A percentile compares a stretch with the other conserved stretches of the same genome.
phyloP scores from a whole-genome alignment of 1,140 invertebrate species.

The Ectropis grisescens region DNA sequence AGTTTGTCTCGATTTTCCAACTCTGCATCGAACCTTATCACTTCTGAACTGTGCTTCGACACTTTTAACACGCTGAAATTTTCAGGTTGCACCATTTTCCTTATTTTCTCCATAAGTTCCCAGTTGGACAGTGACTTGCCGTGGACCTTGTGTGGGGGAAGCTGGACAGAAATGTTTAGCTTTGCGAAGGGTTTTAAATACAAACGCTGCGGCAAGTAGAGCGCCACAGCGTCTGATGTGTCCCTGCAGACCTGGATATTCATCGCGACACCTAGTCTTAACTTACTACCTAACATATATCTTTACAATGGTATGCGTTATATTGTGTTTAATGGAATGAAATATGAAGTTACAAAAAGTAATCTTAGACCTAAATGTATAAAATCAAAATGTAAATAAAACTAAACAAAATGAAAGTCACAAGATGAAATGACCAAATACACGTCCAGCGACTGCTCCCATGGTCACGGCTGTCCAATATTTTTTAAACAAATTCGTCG shows the following conservation, averaged over 20 bases:
- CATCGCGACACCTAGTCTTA: conserved; percentile 46
- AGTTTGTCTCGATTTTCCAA: conserved; percentile 82
- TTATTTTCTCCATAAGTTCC: conserved; percentile 95
- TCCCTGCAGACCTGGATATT: conserved; percentile 87
- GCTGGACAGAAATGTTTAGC: conserved; percentile 90
- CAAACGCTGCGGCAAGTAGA: conserved; percentile 84
- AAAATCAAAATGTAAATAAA: too few relatives aligned
- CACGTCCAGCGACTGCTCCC: conserved; percentile 17
- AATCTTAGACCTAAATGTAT: too few relatives aligned
- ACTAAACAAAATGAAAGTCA: conserved; percentile 6
- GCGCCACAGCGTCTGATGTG: conserved; percentile 84
- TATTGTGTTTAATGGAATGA: too few relatives aligned
- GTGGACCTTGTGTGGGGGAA: conserved; percentile 85
- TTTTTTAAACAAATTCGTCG: too few relatives aligned
- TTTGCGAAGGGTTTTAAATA: conserved; percentile 93
- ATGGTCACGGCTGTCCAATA: too few relatives aligned
- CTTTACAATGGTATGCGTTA: too few relatives aligned
- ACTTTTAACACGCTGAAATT: conserved; percentile 87
- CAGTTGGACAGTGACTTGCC: conserved; percentile 94
- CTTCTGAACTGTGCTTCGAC: conserved; percentile 90
- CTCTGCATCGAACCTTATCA: conserved; percentile 93
- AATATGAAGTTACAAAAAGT: too few relatives aligned
- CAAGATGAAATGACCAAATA: conserved; percentile 37
- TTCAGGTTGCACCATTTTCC: conserved; percentile 86
- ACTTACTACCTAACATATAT: too few relatives aligned